Base-by-base conservation (phyloP, 2,888 invertebrate genomes). In the Ichneumoninae sp. region DNA sequence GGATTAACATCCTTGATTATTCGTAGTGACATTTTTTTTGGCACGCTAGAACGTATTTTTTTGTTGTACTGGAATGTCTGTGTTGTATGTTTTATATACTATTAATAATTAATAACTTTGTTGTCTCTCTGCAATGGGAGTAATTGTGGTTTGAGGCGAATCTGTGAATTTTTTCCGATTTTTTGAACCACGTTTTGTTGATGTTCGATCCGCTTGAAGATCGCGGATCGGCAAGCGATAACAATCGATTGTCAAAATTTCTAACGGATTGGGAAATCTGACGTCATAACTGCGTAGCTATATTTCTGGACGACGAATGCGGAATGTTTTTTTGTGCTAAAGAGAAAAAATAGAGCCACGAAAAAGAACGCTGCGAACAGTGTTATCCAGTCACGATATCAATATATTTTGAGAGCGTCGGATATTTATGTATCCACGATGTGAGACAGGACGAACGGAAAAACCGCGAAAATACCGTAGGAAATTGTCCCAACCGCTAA, bases 381-480 rank as follows among this genome's bases (percentile, higher is more conserved):
- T 78, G 79, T 83, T 85, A 85, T 85, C 74, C 50, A 84, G 78
- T 85, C 81, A 57, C 13, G 78, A 75, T 80, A 84, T 87, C 83
- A 85, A 83, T 87, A 80, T 82, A 70, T 73, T 36, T 50, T 68
- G n/a, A 63, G 30, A 60, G 63, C 54, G 50, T 76, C 76, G 44
- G 63, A 71, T 66, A 78, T 86, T 81, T 47, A 40, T 71, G 79
- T 87, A 84, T 81, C 73, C 52, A 68, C 71, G 19, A 26, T 54
- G 54, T 63, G 81, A 77, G 69, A 68, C 69, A 77, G 81, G 76
- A 65, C 52, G 77, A 74, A 83, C 75, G 68, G 52, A 81, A 81
- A 85, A 87, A 86, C 84, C 86, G 85, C 83, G 83, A 86, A 87
- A 86, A 75, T 83, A 83, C 66, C 70, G 66, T 81, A 66, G 65